Evolutionary conservation across 2,888 invertebrate genomes (phyloP), one percentile per base, ranked within the genome.

Genomic region (Epinotia bilunana): DNA sequence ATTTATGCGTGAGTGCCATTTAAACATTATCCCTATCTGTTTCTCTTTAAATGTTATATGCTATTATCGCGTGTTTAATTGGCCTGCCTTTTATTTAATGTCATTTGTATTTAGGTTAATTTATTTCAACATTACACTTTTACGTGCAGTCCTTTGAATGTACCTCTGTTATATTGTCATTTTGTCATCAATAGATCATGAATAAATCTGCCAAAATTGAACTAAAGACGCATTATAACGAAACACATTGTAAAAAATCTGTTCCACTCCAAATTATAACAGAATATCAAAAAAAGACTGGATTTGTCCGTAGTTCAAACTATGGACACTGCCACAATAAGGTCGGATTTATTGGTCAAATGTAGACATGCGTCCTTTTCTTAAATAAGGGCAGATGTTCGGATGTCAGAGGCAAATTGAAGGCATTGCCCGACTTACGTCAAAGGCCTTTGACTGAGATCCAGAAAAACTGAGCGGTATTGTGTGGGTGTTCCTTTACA

Each of bases 401-500:
- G 39, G 7, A 39, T 67, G 55, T 58, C 43, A 20, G 7, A 80
- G 9, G 80, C 82, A 80, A 84, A 84, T 81, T 81, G 80, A 81
- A 80, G 81, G 80, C 77, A 78, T 81, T 74, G 78, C 74, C 78
- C 79, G 80, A 81, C 81, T 83, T 81, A 83, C 82, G 77, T 74
- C 77, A 74, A 67, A 33, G 55, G 23, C 49, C 20, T 39, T 68
- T 43, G 39, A 67, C 55, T 39, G 57, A 57, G 20, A 13, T 20
- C 0, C 2, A 28, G 43, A 68, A 69, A 68, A 69, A 69, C 58
- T 28, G 46, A 46, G 23, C 46, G 7, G 16, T 28, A 58, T 69
- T 69, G 69, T 69, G 69, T 60, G 69, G 69, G 69, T 60, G 69
- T 69, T 69, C 58, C 46, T 60, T 69, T 69, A 68, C 58, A 23